phyloP scores from a whole-genome alignment of 2,888 invertebrate genomes.

The Lasioglossum zephyrum region DNA sequence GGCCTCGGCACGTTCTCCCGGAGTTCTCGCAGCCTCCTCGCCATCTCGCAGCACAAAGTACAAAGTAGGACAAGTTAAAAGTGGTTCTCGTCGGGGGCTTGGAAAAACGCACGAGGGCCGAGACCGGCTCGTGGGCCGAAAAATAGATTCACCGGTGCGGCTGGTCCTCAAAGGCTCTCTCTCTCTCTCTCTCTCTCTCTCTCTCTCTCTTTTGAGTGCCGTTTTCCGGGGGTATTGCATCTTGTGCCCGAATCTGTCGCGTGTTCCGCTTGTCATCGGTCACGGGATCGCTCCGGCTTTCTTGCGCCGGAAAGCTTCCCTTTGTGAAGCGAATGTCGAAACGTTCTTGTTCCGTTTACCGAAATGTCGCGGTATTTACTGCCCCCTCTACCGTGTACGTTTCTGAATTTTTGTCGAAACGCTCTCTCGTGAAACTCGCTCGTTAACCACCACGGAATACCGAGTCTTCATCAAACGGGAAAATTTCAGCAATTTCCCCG shows the following conservation, averaged over 20 bases:
- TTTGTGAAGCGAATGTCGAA: neutral
- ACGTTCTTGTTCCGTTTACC: neutral
- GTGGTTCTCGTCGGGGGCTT: slow-evolving; percentile 43
- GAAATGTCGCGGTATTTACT: neutral
- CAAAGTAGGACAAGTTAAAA: slow-evolving; percentile 60
- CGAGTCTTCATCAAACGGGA: slow-evolving; percentile 3
- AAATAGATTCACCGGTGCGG: slow-evolving; percentile 29
- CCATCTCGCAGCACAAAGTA: slow-evolving; percentile 34
- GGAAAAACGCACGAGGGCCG: slow-evolving; percentile 32
- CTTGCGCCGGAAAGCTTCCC: neutral
- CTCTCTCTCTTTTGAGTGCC: neutral
- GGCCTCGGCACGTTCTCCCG: neutral
- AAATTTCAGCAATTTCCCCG: slow-evolving; percentile 6
- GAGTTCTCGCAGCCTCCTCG: neutral
- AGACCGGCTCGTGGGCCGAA: slow-evolving; percentile 7
- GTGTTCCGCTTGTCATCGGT: neutral
- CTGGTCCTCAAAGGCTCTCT: slow-evolving; percentile 16
- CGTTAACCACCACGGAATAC: neutral
- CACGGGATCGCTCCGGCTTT: neutral
- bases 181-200: too few relatives aligned
- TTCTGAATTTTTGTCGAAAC: neutral
- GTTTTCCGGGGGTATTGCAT: neutral
- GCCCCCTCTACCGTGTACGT: neutral
- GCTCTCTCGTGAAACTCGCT: neutral
- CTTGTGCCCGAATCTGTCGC: slow-evolving; percentile 15